Conservation (phyloP, 2,113 vertebrate species). For the Anolis carolinensis region DNA sequence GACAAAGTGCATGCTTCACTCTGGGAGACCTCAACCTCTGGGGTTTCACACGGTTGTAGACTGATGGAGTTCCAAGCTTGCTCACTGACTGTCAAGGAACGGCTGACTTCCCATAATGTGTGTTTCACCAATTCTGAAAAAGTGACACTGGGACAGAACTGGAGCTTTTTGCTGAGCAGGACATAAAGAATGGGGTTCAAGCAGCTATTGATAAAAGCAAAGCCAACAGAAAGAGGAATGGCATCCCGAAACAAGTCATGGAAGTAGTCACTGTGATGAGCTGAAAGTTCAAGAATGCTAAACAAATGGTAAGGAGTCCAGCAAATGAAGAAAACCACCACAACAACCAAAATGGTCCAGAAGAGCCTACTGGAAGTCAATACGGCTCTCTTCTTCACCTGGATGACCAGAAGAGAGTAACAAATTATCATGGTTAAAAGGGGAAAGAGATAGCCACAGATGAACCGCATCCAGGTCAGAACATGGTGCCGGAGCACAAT, state of each 20-base stretch:
- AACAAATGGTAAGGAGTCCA: conserved; percentile 94
- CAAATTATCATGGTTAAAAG: conserved; percentile 88
- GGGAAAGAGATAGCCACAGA: conserved; percentile 88
- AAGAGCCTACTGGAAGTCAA: conserved; percentile 84
- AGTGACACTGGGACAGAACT: conserved; percentile 79
- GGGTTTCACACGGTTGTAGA: conserved; percentile 63
- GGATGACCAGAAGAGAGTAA: conserved; percentile 83
- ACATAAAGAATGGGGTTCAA: conserved; percentile 94
- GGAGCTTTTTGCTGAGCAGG: conserved; percentile 87
- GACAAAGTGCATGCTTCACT: conserved; percentile 56
- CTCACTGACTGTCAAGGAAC: conserved; percentile 85
- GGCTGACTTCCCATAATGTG: conserved; percentile 87
- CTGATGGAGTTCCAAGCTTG: conserved; percentile 72
- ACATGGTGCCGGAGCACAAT: conserved; percentile 77
- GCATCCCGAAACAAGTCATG: conserved; percentile 78
- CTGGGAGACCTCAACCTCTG: not conserved
- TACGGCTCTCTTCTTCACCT: conserved; percentile 75
- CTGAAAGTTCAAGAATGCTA: conserved; percentile 87
- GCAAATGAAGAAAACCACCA: conserved; percentile 91
- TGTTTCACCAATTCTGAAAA: conserved; percentile 86
- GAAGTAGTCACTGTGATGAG: conserved; percentile 76
- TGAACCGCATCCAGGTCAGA: conserved; percentile 84
- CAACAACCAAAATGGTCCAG: conserved; percentile 85
- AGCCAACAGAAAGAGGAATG: conserved; percentile 88
- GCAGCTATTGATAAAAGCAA: conserved; percentile 96